Percentiles rank a stretch among this genome's conserved stretches.
Evolutionary conservation across 2,888 invertebrate genomes (phyloP).

Genomic region (Macaria notata): DNA sequence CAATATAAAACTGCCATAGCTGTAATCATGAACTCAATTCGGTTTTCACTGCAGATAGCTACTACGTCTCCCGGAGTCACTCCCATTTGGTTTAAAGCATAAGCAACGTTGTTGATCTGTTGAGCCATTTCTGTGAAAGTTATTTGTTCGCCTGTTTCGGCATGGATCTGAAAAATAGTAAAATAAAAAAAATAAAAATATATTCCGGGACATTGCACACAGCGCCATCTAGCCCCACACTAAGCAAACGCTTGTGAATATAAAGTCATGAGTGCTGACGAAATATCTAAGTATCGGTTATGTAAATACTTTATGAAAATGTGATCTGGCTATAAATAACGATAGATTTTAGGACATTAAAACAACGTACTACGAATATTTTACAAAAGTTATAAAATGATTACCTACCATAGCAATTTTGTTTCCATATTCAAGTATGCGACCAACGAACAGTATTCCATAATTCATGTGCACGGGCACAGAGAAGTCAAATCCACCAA

Average conservation of each 20-base stretch:
- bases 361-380: no score
- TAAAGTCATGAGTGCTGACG: no score
- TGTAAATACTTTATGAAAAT: no score
- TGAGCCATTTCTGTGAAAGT: constrained; percentile 49
- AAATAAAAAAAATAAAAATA: no score
- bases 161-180: constrained; percentile 24
- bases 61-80: constrained; percentile 52
- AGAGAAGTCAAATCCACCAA: constrained; percentile 39
- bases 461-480: constrained; percentile 48
- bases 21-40: constrained; percentile 50
- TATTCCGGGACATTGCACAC: no score
- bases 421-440: constrained; percentile 36
- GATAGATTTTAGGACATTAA: no score
- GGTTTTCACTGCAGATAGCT: constrained; percentile 58
- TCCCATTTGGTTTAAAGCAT: constrained; percentile 45
- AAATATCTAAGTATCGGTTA: no score
- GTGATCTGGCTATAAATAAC: no score
- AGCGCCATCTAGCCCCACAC: no score
- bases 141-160: constrained; percentile 46
- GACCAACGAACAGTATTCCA: constrained; percentile 42
- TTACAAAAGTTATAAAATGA: no score
- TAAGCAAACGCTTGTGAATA: no score
- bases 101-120: constrained; percentile 46
- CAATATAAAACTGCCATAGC: constrained; percentile 43
- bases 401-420: constrained; percentile 47